Evolutionary conservation across 2,797 vertebrate genomes (phyloP), one percentile per base, ranked within the genome.

Genomic region (Forpus xanthops): DNA sequence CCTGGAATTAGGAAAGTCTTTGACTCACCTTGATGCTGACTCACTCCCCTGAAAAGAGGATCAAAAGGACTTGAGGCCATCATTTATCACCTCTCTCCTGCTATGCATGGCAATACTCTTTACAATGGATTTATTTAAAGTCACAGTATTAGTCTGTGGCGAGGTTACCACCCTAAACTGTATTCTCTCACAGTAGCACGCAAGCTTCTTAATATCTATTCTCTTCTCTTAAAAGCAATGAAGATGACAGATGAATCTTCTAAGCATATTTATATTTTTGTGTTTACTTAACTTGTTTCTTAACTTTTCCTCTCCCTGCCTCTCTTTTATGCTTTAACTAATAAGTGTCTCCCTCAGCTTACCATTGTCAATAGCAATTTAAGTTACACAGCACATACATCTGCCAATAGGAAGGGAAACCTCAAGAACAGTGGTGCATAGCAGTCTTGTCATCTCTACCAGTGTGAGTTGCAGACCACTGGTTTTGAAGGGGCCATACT

Each of bases 331-430:
- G 70, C 60, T 90, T n/a, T 82, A 73, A 52, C 64, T 58, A 75
- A 90, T 80, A 65, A 72, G 80, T 12, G 28, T 68, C 24, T 88
- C 61, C 81, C 64, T 92, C 84, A 87, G 90, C 73, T 60, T 81
- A 93, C 74, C 47, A 21, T 14, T 94, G 83, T 70, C 66, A 81
- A 82, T 64, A 88, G 66, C 39, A 83, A 73, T 91, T 91, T 90
- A 84, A 84, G 81, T 55, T 55, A 81, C 35, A 18, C 77, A 93
- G 67, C 71, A 70, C 42, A 50, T 8, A 9, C 13, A 12, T n/a
- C 41, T 15, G 71, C 58, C 90, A 50, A 70, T 14, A 41, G 16
- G 28, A 70, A 76, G 30, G 42, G 20, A 76, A 82, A 16, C 67
- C 80, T 67, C 81, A 85, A 77, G 94, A 72, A 44, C 77, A 79